phyloP scores from a whole-genome alignment of 2,888 invertebrate genomes.

The Exocentrus adspersus region DNA sequence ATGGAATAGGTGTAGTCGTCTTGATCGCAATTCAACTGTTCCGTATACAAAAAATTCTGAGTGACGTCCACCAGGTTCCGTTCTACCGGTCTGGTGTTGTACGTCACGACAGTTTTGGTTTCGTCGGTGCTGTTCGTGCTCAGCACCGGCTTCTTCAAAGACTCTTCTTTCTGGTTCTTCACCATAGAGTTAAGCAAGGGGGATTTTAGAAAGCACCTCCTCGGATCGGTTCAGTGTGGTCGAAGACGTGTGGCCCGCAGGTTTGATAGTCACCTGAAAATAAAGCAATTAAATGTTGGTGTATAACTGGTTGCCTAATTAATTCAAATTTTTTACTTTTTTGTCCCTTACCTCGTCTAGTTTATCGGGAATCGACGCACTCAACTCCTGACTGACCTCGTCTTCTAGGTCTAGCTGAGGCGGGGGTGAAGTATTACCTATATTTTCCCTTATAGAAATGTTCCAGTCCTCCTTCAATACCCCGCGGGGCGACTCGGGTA shows the following conservation, averaged over 20 bases:
- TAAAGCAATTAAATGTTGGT: too few species aligned
- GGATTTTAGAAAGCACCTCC: constrained; percentile 41
- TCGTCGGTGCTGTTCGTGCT: constrained; percentile 44
- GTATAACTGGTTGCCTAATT: too few species aligned
- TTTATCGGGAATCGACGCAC: not conserved
- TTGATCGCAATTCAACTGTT: constrained; percentile 48
- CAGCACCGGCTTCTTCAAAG: constrained; percentile 27
- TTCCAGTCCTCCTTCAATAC: constrained; percentile 42
- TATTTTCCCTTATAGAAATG: constrained; percentile 29
- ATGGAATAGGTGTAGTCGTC: constrained; percentile 45
- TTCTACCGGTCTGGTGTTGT: constrained; percentile 32
- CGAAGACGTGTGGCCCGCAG: not conserved
- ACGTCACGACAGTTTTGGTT: constrained; percentile 48
- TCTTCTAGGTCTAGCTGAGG: constrained; percentile 37
- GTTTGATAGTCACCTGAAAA: not conserved
- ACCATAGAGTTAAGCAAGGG: constrained; percentile 42
- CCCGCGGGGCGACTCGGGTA: constrained; percentile 23
- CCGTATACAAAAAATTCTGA: constrained; percentile 56
- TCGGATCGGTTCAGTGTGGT: constrained; percentile 23
- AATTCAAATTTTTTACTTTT: too few species aligned
- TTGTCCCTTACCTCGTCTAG: constrained; percentile 3
- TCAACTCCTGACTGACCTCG: constrained; percentile 5
- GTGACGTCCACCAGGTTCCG: constrained; percentile 47
- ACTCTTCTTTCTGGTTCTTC: constrained; percentile 33
- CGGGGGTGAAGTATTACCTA: constrained; percentile 41